These are phyloP conservation scores for Cepphus grylle DNA, from an alignment of 2,113 vertebrate genomes.

Conservation along the genomic window DNA sequence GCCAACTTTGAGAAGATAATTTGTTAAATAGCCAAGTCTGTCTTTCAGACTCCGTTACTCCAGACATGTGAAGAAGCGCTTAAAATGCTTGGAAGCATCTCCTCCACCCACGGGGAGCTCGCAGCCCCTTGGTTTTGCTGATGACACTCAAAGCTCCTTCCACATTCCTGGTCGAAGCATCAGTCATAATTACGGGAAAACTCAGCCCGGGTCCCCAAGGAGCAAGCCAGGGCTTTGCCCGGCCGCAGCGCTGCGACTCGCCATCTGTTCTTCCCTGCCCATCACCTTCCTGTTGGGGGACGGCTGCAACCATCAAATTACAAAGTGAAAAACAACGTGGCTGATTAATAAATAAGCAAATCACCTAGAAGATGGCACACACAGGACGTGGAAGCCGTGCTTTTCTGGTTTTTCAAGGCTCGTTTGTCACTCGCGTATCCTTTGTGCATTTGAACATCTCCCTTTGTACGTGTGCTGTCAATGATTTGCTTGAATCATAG, in stretches of 20 bases:
- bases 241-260: background rate
- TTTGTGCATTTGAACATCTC: background rate
- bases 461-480: background rate
- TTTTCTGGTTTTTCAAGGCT: background rate
- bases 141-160: background rate
- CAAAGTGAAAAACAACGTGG: background rate
- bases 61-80: rapidly evolving
- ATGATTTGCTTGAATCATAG: constrained; percentile 23
- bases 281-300: background rate
- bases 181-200: background rate
- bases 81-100: background rate
- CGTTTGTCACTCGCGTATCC: background rate
- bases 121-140: background rate
- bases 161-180: background rate
- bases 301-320: background rate
- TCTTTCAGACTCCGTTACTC: background rate
- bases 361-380: background rate
- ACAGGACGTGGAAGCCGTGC: background rate
- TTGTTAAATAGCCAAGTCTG: background rate
- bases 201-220: background rate
- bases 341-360: background rate
- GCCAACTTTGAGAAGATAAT: background rate
- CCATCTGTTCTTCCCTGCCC: background rate
- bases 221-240: background rate
- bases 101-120: background rate